A percentile compares a stretch with the other conserved stretches of the same genome.
Conservation (phyloP, 2,888 invertebrate genomes). For the Odontocerum albicorne region DNA sequence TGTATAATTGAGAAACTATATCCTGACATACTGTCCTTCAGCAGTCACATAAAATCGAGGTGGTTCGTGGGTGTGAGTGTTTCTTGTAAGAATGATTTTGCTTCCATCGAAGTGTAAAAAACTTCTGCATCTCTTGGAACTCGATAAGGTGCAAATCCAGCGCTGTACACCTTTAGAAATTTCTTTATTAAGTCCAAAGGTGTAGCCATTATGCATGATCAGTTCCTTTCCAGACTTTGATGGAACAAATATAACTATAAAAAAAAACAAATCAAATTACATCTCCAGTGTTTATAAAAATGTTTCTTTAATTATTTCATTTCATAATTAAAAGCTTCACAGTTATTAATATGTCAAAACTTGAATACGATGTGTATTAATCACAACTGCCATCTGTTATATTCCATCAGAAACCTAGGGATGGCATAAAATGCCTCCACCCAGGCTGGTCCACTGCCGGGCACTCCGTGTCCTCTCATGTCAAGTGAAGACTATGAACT, state of each 20-base stretch:
- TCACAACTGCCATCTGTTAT: neutral
- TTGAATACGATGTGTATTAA: no score
- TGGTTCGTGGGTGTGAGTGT: neutral
- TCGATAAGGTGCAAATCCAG: neutral
- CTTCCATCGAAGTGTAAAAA: neutral
- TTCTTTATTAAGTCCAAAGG: conserved; percentile 1
- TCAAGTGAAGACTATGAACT: no score
- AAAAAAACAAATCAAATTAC: neutral
- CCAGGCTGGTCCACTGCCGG: no score
- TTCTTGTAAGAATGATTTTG: neutral
- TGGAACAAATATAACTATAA: no score
- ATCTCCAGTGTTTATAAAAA: no score
- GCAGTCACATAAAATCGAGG: neutral
- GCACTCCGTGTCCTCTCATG: no score
- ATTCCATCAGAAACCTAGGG: neutral
- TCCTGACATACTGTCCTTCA: neutral
- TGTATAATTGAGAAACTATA: no score
- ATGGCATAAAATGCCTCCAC: no score
- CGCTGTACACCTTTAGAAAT: neutral
- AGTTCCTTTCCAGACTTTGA: conserved; percentile 2
- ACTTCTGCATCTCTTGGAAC: neutral
- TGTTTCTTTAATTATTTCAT: no score
- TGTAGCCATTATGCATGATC: conserved; percentile 18
- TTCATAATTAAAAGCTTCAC: no score
- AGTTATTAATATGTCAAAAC: no score